Evolutionary conservation across 2,797 vertebrate genomes (phyloP), one percentile per base, ranked within the genome.

Genomic region (Gallirallus australis): DNA sequence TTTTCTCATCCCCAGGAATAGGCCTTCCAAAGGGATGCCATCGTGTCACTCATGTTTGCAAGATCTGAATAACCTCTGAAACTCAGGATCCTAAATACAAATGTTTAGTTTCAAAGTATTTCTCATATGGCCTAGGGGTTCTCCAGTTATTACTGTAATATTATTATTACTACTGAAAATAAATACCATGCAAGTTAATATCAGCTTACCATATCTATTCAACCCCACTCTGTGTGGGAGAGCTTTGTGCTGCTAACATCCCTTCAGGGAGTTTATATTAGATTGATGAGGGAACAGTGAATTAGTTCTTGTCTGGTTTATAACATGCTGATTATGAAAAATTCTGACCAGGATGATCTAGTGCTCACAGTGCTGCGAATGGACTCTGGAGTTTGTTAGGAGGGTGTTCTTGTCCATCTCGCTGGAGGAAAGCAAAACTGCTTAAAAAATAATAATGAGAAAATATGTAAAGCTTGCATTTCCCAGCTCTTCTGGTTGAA

Each of bases 161-260:
- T 91, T 94, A 75, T 94, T 91, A 92, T 83, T 96, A 85, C 65
- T 91, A 83, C 86, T 61, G 90, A 93, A 95, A 97, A 95, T 95
- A 96, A 95, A 95, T 81, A 96, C 42, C 5, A 19, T n/a, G 37
- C 65, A 59, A 92, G 75, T 94, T 95, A 95, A 90, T 95, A 89
- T 80, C 64, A 73, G 56, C 37, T 93, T 52, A 39, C 33, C 19
- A 12, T 84, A 50, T 63, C 82, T 91, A 25, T 89, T 93, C 71
- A 80, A 40, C 40, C 61, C 25, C 35, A 33, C 25, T 90, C 80
- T 86, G 20, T 85, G 95, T 80, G 68, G 80, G 88, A 96, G 82
- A 94, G 73, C 61, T 92, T 95, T 92, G 61, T 85, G 68, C 57
- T 87, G 78, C 56, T 92, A 77, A 77, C 37, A 75, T 85, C 71